Conservation (phyloP, 2,888 invertebrate species). For the Pseudococcus longispinus region DNA sequence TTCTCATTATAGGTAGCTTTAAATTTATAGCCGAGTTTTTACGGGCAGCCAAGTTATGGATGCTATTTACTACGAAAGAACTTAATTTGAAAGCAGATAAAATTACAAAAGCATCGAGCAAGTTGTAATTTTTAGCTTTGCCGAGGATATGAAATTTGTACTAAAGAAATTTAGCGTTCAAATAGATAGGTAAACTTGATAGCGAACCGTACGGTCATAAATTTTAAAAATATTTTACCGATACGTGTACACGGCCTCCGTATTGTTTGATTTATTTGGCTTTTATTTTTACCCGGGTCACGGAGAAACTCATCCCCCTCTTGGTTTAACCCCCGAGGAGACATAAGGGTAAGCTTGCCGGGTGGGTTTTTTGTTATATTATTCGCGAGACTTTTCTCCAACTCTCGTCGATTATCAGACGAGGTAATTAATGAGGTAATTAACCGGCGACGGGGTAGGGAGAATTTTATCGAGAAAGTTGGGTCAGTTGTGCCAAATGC, state of each 20-base stretch:
- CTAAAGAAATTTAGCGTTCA: conserved; percentile 5
- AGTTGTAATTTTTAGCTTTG: conserved; percentile 36
- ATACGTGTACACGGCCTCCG: background rate
- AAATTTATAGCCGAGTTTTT: conserved; percentile 38
- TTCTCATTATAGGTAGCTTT: conserved; percentile 36
- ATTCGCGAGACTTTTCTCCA: background rate
- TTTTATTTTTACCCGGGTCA: background rate
- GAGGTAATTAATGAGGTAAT: conserved; percentile 18
- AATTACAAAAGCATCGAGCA: conserved; percentile 42
- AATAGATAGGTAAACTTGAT: conserved; percentile 42
- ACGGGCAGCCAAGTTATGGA: conserved; percentile 33
- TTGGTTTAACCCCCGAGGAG: background rate
- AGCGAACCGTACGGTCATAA: conserved; percentile 28
- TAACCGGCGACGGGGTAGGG: background rate
- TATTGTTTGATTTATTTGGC: conserved; percentile 44
- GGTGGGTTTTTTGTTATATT: background rate
- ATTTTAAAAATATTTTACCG: conserved; percentile 43
- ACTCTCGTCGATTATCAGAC: background rate
- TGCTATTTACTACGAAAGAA: conserved; percentile 31
- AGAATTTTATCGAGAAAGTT: background rate
- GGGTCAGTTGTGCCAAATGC: background rate
- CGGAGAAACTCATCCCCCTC: background rate
- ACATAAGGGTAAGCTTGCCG: background rate
- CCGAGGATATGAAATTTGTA: conserved; percentile 19
- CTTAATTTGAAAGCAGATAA: conserved; percentile 41